These are phyloP conservation scores for Pungitius pungitius DNA, from an alignment of 2,113 vertebrate species.

Conservation along the genomic window DNA sequence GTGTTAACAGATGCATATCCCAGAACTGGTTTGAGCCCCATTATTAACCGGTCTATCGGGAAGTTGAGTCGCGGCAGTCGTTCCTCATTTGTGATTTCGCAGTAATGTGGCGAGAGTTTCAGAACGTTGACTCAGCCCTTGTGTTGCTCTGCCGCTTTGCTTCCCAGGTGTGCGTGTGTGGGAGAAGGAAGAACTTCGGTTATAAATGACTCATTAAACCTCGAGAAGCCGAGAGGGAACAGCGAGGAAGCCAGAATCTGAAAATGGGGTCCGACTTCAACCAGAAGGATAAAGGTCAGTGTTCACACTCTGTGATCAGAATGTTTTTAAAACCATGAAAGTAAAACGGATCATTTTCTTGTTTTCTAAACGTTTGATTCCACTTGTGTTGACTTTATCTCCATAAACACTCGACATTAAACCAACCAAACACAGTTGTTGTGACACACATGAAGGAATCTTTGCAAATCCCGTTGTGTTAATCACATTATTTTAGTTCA, in stretches of 20 bases:
- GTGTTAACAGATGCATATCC: neutral
- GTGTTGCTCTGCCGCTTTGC: neutral
- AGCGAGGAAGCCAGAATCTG: constrained; percentile 1
- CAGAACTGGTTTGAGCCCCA: neutral
- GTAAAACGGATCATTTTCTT: neutral
- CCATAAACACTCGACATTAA: neutral
- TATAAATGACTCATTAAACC: constrained; percentile 3
- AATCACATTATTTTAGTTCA: neutral
- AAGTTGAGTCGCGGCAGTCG: constrained; percentile 18
- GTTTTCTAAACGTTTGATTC: neutral
- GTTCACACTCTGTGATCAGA: neutral
- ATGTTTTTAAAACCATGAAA: neutral
- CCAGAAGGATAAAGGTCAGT: constrained; percentile 11
- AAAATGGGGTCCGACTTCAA: neutral
- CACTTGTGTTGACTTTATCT: neutral
- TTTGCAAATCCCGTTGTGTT: too few species aligned
- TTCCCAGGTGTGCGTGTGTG: constrained; percentile 7
- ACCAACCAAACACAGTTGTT: neutral
- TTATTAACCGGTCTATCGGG: constrained; percentile 31
- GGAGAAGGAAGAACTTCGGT: neutral
- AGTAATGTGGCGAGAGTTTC: neutral
- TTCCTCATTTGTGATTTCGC: constrained; percentile 25
- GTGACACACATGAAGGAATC: neutral
- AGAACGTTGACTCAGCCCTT: neutral
- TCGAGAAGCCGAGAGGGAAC: constrained; percentile 32